A percentile compares a stretch with the other conserved stretches of the same genome.
Conservation (phyloP, 2,888 invertebrate species). For the Netelia melanura region DNA sequence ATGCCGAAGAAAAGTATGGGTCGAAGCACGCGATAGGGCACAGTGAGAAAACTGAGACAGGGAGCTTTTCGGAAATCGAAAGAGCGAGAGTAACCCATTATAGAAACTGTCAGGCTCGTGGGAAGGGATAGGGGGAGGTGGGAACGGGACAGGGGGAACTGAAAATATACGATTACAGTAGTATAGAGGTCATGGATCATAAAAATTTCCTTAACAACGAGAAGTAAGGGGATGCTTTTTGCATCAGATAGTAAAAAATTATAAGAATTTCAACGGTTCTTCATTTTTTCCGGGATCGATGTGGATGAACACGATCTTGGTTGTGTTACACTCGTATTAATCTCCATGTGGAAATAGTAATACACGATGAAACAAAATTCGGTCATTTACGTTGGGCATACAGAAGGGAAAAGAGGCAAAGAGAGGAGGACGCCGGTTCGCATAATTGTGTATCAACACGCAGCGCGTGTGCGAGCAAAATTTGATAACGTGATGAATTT, state of each 20-base stretch:
- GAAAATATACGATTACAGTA: background rate
- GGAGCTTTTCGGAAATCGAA: slow-evolving; percentile 32
- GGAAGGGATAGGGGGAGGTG: too few relatives aligned
- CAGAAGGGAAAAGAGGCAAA: slow-evolving; percentile 29
- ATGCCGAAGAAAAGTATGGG: slow-evolving; percentile 18
- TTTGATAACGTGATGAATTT: slow-evolving; percentile 84
- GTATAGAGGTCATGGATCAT: background rate
- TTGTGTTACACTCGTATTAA: background rate
- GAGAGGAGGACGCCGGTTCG: slow-evolving; percentile 79
- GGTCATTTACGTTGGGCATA: slow-evolving; percentile 18
- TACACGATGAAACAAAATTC: background rate
- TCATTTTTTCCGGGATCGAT: too few relatives aligned
- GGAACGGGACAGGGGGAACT: background rate
- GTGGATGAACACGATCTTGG: too few relatives aligned
- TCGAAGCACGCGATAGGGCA: background rate
- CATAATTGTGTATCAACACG: slow-evolving; percentile 84
- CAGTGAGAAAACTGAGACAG: slow-evolving; percentile 34
- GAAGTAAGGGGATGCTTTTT: too few relatives aligned
- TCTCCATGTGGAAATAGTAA: background rate
- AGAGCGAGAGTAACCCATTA: slow-evolving; percentile 39
- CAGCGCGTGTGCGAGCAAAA: slow-evolving; percentile 78
- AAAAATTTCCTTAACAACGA: background rate
- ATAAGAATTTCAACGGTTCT: too few relatives aligned
- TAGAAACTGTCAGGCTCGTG: slow-evolving; percentile 33
- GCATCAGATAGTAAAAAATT: too few relatives aligned